Percentiles rank a stretch among this genome's conserved stretches.
phyloP scores from a whole-genome alignment of 2,797 vertebrate species.

The Clarias fuscus region DNA sequence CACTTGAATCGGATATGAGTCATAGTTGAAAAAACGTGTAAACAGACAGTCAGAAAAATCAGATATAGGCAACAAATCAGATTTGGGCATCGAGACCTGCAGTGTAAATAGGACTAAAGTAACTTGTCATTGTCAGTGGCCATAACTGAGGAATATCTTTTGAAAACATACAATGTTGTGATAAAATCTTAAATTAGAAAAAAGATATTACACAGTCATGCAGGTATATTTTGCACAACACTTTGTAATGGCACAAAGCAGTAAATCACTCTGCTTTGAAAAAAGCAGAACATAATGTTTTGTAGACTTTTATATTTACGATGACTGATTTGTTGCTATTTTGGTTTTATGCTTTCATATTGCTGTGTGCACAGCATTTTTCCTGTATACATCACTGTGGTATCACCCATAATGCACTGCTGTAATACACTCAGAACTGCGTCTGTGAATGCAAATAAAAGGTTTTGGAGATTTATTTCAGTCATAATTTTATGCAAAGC shows the following conservation, averaged over 20 bases:
- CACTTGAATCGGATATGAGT: too few species aligned
- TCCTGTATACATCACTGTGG: background rate
- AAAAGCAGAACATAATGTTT: background rate
- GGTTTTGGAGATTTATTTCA: background rate
- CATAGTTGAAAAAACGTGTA: too few species aligned
- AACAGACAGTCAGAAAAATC: too few species aligned
- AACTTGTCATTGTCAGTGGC: background rate
- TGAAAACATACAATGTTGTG: background rate
- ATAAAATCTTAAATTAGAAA: background rate
- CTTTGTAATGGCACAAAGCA: too few species aligned
- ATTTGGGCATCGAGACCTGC: too few species aligned
- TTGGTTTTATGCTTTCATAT: background rate
- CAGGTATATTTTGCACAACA: background rate
- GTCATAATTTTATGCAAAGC: background rate
- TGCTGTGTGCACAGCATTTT: background rate
- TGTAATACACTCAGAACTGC: background rate
- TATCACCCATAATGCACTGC: constrained; percentile 7
- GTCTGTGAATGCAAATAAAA: background rate
- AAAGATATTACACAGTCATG: background rate
- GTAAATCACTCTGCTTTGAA: background rate
- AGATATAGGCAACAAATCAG: too few species aligned
- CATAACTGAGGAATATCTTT: background rate
- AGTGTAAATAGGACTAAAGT: background rate
- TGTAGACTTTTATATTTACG: background rate
- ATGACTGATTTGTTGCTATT: background rate